Conservation (phyloP, 2,888 invertebrate species). For the Oligia strigilis region DNA sequence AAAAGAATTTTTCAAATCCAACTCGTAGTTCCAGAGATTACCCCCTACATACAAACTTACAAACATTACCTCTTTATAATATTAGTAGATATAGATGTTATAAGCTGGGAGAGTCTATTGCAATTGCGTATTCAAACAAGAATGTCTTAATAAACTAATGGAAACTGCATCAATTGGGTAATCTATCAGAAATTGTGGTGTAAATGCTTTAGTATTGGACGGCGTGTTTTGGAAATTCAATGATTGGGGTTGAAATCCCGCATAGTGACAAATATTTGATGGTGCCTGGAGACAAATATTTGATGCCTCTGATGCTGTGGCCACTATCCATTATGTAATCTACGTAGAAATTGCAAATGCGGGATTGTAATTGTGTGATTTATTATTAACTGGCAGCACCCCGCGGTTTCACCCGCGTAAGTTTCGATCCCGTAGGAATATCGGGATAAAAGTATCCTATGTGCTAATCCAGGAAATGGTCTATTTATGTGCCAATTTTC, state of each 20-base stretch:
- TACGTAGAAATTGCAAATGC: background rate
- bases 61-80: too few species aligned
- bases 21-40: too few species aligned
- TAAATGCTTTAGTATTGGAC: conserved; percentile 1
- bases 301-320: background rate
- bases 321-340: background rate
- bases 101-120: too few species aligned
- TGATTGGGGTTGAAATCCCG: conserved; percentile 10
- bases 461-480: too few species aligned
- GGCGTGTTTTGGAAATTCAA: conserved; percentile 1
- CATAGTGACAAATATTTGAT: conserved; percentile 4
- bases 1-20: too few species aligned
- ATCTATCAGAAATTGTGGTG: background rate
- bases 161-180: background rate
- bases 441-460: too few species aligned
- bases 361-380: background rate
- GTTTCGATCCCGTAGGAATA: too few species aligned
- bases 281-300: background rate
- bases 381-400: background rate
- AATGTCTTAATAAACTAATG: background rate
- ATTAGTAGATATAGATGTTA: too few species aligned
- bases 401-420: too few species aligned
- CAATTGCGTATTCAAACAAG: background rate
- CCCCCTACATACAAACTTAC: too few species aligned
- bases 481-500: too few species aligned